These are phyloP conservation scores for Hipposideros larvatus DNA, from an alignment of 2,797 vertebrate species.

Conservation along the genomic window DNA sequence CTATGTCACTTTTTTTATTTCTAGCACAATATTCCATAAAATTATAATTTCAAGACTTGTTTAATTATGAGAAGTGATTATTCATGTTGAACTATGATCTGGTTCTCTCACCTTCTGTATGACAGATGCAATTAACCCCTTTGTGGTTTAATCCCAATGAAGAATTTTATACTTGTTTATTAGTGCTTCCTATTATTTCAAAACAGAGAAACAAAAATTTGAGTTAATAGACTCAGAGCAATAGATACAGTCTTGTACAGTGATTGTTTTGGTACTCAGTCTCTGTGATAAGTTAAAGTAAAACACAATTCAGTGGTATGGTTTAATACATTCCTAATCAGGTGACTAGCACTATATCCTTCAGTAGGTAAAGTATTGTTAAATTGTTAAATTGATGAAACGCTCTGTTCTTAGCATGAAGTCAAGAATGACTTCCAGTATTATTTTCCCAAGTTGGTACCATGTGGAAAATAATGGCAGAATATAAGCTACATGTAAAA, in stretches of 20 bases:
- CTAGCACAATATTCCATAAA: neutral
- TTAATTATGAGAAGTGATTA: constrained; percentile 9
- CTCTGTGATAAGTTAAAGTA: neutral
- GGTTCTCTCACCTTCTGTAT: neutral
- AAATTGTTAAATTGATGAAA: neutral
- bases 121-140: constrained; percentile 14
- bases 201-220: constrained; percentile 36
- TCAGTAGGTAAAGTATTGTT: neutral
- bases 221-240: neutral
- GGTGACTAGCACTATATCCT: neutral
- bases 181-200: constrained; percentile 37
- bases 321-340: neutral
- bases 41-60: neutral
- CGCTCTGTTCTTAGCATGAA: neutral
- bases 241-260: neutral
- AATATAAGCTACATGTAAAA: neutral
- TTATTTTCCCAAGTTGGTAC: neutral
- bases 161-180: neutral
- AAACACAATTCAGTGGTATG: neutral
- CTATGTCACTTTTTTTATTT: neutral
- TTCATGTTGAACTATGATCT: constrained; percentile 16
- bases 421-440: neutral
- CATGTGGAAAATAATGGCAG: neutral
- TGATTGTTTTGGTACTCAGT: neutral
- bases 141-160: constrained; percentile 55